Percentiles rank a stretch among this genome's conserved stretches.
These are phyloP conservation scores for Listrodromus nycthemerus DNA, from an alignment of 2,888 invertebrate species.

Conservation along the genomic window DNA sequence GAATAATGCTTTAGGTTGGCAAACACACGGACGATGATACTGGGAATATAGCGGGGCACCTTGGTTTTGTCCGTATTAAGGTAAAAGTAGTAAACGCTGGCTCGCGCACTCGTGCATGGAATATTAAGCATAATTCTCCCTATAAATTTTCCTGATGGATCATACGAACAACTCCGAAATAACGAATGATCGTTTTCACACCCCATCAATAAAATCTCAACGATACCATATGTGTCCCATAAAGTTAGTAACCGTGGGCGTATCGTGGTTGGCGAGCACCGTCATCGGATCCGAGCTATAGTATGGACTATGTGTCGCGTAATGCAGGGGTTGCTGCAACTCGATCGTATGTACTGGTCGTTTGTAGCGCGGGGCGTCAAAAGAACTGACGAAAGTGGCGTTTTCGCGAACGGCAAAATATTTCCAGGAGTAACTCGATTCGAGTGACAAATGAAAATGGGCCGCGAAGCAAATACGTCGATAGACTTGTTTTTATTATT, in stretches of 20 bases:
- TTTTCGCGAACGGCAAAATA: constrained; percentile 10
- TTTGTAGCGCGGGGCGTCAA: background rate
- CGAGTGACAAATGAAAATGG: constrained; percentile 13
- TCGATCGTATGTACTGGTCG: background rate
- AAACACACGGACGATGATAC: constrained; percentile 17
- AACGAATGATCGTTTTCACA: constrained; percentile 15
- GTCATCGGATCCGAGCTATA: constrained; percentile 14
- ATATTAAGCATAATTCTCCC: background rate
- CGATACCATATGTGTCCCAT: constrained; percentile 14
- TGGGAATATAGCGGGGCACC: background rate
- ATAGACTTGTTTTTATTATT: background rate
- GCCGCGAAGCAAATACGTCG: background rate
- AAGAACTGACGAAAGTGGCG: background rate
- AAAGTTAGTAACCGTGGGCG: background rate
- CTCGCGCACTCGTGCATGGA: background rate
- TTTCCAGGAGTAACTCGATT: background rate
- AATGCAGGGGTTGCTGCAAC: constrained; percentile 11
- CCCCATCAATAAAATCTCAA: constrained; percentile 3
- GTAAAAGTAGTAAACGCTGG: background rate
- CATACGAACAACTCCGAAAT: background rate
- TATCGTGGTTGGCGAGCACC: background rate
- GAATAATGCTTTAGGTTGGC: constrained; percentile 45
- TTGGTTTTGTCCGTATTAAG: background rate
- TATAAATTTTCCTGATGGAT: background rate
- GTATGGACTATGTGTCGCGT: constrained; percentile 1